Percentiles rank a stretch among this genome's conserved stretches.
These are phyloP conservation scores for Molorchus minor DNA, from an alignment of 2,888 invertebrate genomes.

Conservation along the genomic window DNA sequence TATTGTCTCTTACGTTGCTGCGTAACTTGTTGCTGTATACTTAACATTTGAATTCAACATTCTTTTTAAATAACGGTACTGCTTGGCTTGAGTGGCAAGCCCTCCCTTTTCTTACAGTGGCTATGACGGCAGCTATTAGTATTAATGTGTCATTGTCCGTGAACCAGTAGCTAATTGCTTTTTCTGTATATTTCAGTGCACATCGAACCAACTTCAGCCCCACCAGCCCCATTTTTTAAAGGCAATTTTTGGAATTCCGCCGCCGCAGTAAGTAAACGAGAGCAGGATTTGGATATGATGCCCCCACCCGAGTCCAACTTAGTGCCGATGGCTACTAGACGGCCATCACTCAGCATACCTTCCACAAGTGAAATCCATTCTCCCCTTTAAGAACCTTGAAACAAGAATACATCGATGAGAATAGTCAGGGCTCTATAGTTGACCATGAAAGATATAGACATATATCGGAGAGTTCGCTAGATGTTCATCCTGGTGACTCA, in stretches of 20 bases:
- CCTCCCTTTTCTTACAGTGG: slow-evolving; percentile 61
- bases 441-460: slow-evolving; percentile 58
- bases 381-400: slow-evolving; percentile 68
- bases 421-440: slow-evolving; percentile 72
- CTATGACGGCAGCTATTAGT: slow-evolving; percentile 60
- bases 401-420: slow-evolving; percentile 77
- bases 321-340: slow-evolving; percentile 70
- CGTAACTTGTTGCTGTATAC: too few relatives aligned
- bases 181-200: slow-evolving; percentile 61
- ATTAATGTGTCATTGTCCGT: slow-evolving; percentile 44
- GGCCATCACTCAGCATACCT: slow-evolving; percentile 66
- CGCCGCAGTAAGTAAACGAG: slow-evolving; percentile 62
- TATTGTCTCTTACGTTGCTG: slow-evolving; percentile 9
- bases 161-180: slow-evolving; percentile 52
- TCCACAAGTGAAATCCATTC: slow-evolving; percentile 69
- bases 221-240: slow-evolving; percentile 45
- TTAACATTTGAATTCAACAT: not conserved
- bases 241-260: slow-evolving; percentile 54
- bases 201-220: slow-evolving; percentile 49
- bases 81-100: slow-evolving; percentile 61
- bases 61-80: slow-evolving; percentile 6
- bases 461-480: slow-evolving; percentile 62
- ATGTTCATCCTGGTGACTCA: slow-evolving; percentile 61
- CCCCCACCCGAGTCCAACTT: slow-evolving; percentile 72
- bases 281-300: slow-evolving; percentile 72